A percentile compares a stretch with the other conserved stretches of the same genome.
Conservation (phyloP, 2,113 vertebrate genomes). For the Vombatus ursinus region DNA sequence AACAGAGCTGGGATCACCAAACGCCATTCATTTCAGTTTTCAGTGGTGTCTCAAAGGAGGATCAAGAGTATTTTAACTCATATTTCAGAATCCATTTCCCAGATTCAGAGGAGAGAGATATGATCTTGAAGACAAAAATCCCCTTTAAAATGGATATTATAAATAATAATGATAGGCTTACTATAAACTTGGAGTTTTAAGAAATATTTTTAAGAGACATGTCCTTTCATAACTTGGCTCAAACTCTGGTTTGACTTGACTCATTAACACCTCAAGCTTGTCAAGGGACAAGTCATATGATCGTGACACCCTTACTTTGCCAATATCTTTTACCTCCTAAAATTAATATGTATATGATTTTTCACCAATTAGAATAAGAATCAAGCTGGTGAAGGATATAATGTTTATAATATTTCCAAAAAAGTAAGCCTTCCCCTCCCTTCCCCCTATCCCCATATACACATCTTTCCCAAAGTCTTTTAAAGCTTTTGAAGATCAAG, state of each 20-base stretch:
- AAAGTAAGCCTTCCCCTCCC: background rate
- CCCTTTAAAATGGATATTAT: background rate
- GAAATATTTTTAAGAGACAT: conserved; percentile 7
- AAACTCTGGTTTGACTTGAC: conserved; percentile 69
- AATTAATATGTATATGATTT: conserved; percentile 35
- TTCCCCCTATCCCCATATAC: background rate
- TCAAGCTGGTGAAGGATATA: background rate
- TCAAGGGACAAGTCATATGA: conserved; percentile 16
- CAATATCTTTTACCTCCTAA: conserved; percentile 60
- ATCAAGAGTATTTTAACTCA: conserved; percentile 74
- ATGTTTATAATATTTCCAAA: background rate
- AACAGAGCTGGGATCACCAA: conserved; percentile 77
- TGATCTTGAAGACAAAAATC: conserved; percentile 18
- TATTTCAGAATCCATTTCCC: conserved; percentile 59
- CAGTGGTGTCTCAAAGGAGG: conserved; percentile 63
- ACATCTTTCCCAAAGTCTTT: conserved; percentile 27
- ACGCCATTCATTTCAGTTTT: conserved; percentile 78
- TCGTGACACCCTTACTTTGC: conserved; percentile 42
- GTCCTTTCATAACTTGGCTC: conserved; percentile 49
- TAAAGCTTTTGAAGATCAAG: conserved; percentile 41
- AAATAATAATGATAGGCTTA: background rate
- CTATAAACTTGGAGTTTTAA: conserved; percentile 38
- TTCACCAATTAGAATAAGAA: conserved; percentile 24
- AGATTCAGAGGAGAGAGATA: conserved; percentile 56
- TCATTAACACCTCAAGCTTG: conserved; percentile 54